A percentile compares a stretch with the other conserved stretches of the same genome.
Evolutionary conservation across 2,797 vertebrate genomes (phyloP).

Genomic region (Leuciscus waleckii): DNA sequence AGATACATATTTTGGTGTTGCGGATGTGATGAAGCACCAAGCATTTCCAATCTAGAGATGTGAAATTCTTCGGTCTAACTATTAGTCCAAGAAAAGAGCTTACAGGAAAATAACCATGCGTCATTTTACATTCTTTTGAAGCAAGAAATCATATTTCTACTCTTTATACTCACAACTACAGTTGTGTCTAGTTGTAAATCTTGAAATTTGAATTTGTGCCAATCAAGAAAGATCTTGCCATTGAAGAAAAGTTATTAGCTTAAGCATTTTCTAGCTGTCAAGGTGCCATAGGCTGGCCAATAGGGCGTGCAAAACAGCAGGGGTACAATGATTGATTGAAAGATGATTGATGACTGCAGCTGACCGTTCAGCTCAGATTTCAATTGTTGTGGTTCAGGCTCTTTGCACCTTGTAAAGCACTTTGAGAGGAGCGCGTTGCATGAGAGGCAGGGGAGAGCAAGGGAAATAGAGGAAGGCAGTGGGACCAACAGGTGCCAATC

Average conservation of each 20-base stretch:
- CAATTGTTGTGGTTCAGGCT: conserved; percentile 77
- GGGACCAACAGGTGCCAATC: conserved; percentile 74
- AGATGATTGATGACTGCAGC: conserved; percentile 82
- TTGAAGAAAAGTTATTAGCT: not conserved
- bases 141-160: conserved; percentile 9
- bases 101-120: conserved; percentile 22
- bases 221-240: not conserved
- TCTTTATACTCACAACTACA: not conserved
- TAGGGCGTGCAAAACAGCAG: conserved; percentile 9
- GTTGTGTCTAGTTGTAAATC: not conserved
- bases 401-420: conserved; percentile 84
- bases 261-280: conserved; percentile 39
- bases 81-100: conserved; percentile 17
- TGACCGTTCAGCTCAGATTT: conserved; percentile 77
- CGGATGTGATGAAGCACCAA: conserved; percentile 1
- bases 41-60: conserved; percentile 32
- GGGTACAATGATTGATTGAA: conserved; percentile 79
- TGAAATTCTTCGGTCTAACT: conserved; percentile 21
- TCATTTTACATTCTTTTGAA: conserved; percentile 46
- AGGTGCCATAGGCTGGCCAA: conserved; percentile 17
- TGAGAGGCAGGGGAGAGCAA: conserved; percentile 58
- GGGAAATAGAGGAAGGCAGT: conserved; percentile 46
- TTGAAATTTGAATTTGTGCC: not conserved
- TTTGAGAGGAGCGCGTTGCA: conserved; percentile 70
- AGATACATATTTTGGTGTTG: conserved; percentile 35